Evolutionary conservation across 92 coral and sea anemone species (phyloP), one percentile per base, ranked within the genome.

Genomic region (Porites cylindrica): DNA sequence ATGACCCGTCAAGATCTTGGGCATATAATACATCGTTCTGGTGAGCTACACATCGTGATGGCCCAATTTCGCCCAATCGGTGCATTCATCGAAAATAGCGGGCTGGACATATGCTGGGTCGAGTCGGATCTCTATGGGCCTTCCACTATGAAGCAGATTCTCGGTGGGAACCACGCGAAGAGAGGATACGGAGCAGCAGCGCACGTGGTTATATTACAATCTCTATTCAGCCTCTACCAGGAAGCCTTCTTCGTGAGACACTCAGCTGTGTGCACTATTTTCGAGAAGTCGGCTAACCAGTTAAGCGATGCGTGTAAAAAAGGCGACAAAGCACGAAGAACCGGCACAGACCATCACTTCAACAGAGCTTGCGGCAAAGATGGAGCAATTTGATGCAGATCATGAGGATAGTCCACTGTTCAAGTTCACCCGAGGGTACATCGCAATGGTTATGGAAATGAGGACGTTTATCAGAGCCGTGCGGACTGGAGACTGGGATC

Each of bases 361-460:
- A 52, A 68, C 79, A n/a, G 87, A 85, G 58, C 72, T 85, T 50
- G 72, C 80, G 38, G 91, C 58, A 56, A 92, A 89, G 91, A 81
- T 92, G 92, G 82, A 77, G 70, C 73, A 75, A 72, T 91, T 91
- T 91, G 90, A 91, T 84, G 84, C 76, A 0, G 77, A 51, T 38
- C 90, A 76, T 59, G 88, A 71, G 67, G 82, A 83, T 43, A 77
- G 72, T 54, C 90, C 94, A 51, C 78, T 88, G 84, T 85, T 92
- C 85, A 92, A 74, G 86, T 82, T 85, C 72, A 74, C 78, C 56
- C 84, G 90, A 24, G 74, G 75, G 68, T 92, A 92, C 85, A 92
- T 92, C 90, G 38, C 76, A 52, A 92, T 91, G 91, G 94, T 92
- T 18, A 66, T 80, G 85, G 92, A 91, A 71, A 91, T 91, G 92